These are phyloP conservation scores for Parauchenoglanis punctatus DNA, from an alignment of 2,797 vertebrate genomes.

Conservation along the genomic window DNA sequence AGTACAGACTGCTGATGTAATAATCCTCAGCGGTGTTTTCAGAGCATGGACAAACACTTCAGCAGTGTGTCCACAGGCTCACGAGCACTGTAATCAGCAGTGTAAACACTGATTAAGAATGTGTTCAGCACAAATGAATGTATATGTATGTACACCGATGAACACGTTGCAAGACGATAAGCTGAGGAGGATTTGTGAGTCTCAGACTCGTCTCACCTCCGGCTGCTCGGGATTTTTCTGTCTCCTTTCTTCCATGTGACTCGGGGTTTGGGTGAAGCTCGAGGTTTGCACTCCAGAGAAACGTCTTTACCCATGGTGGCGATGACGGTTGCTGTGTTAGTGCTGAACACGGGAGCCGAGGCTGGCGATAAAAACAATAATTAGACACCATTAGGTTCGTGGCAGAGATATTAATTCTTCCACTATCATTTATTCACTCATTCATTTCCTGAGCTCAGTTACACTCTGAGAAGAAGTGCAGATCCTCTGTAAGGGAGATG, in stretches of 20 bases:
- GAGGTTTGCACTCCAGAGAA: slow-evolving; percentile 87
- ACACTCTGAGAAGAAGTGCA: too few species aligned
- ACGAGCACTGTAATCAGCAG: slow-evolving; percentile 3
- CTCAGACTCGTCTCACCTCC: slow-evolving; percentile 78
- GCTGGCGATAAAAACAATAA: slow-evolving; percentile 71
- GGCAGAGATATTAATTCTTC: background rate
- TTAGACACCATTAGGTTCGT: background rate
- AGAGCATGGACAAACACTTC: background rate
- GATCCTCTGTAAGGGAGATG: too few species aligned
- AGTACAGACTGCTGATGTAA: background rate
- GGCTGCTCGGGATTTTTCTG: slow-evolving; percentile 73
- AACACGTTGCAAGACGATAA: background rate
- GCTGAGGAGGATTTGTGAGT: background rate
- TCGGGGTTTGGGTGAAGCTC: slow-evolving; percentile 88
- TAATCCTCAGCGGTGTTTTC: background rate
- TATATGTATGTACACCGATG: slow-evolving; percentile 36
- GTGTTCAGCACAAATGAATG: slow-evolving; percentile 41
- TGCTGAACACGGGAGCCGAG: slow-evolving; percentile 85
- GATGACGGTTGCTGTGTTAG: slow-evolving; percentile 83
- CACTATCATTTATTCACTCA: background rate
- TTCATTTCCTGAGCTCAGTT: background rate
- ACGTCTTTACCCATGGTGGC: slow-evolving; percentile 88
- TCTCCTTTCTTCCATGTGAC: slow-evolving; percentile 92
- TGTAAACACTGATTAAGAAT: slow-evolving; percentile 52
- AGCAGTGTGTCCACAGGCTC: background rate